Base-by-base conservation (phyloP, 2,113 vertebrate species). In the Centrocercus urophasianus region DNA sequence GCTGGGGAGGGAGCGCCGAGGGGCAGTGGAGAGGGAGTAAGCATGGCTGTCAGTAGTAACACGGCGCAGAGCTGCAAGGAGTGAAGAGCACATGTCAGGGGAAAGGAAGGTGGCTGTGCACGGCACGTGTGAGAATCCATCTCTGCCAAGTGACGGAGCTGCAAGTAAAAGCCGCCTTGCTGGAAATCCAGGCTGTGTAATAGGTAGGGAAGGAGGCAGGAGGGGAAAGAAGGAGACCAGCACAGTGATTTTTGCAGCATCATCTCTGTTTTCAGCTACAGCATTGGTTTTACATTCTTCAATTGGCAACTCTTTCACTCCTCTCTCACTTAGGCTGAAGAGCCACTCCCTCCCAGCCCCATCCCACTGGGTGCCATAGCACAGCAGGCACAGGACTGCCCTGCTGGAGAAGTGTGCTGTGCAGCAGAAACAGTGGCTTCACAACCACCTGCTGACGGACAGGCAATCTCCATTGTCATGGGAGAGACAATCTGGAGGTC, bases 261-360 rank as follows among this genome's bases (percentile, higher is more conserved):
- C 8, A 54, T 16, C 3, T 14, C 17, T 54, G 36, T 66, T 57
- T 82, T 86, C 7, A 76, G 43, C 11, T 0, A 0, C 25, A 40
- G 15, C 34, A 73, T 72, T 1, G 0, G 6, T 54, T 92, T 45
- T 73, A 30, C 36, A 7, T 22, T 32, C 38, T 66, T 79, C 48
- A 25, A 6, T 63, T 79, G 50, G 30, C 10, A 40, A 14, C 12
- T 3, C 21, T 32, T 28, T 60, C 28, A 22, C 3, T 28, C 1
- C 73, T 80, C 90, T n/a, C 47, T 67, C 28, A 19, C 7, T 36
- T 50, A 38, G 2, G 12, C 38, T 32, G 66, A 17, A 10, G 21
- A 40, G 13, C 1, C 3, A 6, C 8, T 28, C 4, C 4, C 14
- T 45, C 4, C 3, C 36, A 36, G 10, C 10, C 17, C 2, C 1